Evolutionary conservation across 2,113 vertebrate genomes (phyloP), one percentile per base, ranked within the genome.

Genomic region (Rhynchomys soricoides): DNA sequence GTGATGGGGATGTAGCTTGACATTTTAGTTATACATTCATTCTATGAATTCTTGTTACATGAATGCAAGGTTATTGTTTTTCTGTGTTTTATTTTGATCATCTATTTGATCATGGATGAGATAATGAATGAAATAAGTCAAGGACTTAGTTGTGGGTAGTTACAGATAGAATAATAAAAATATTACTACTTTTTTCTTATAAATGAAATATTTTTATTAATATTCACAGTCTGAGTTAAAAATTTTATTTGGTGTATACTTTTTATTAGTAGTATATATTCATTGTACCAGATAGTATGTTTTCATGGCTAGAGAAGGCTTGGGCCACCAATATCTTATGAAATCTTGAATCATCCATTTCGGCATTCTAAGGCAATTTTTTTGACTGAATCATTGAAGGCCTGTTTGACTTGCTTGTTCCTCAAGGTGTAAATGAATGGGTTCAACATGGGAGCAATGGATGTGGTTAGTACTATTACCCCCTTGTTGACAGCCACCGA

Each of bases 391-490:
- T 97, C 82, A n/a, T 7, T 93, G n/a, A 96, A 96, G 21, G 81
- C 93, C 70, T 87, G 26, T 62, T 94, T 97, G 6, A 96, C 92
- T 73, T 97, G 87, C 45, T 96, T 95, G 85, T 97, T 97, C 70
- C 95, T 93, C 68, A 96, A 62, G 5, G 88, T 97, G 19, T 95
- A 97, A 70, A 97, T 97, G 57, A 97, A 95, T 0, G 95, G 94
- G 37, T 96, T 97, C 16, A 98, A 4, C 74, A 97, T 37, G 3
- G 97, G 97, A 29, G 95, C 86, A 1, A 97, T 71, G 52, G 96
- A 95, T 1, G 96, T 96, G 22, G 89, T 96, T 0, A 97, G 29
- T 7, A 97, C n/a, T 29, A 81, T 81, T 10, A 95, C 93, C 12
- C 85, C 77, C 57, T 96, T 97, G 52, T 97, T 96, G n/a, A 94